Evolutionary conservation across 2,113 vertebrate species (phyloP), one percentile per base, ranked within the genome.

Genomic region (Cercopithecus mona): DNA sequence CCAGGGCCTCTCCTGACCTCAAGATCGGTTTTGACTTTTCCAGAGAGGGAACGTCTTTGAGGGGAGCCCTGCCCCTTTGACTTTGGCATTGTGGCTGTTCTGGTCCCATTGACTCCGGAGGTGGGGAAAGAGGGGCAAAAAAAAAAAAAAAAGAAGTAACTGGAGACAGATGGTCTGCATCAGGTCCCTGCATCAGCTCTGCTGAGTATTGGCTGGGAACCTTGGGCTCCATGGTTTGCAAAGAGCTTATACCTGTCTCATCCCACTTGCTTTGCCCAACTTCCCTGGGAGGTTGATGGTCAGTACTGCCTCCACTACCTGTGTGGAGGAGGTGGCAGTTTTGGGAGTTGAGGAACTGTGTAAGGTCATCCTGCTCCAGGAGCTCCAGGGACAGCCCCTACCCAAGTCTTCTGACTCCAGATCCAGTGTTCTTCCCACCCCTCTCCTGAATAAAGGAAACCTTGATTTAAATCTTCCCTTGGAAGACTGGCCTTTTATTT

Each of bases 11-110:
- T 48, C n/a, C 68, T 35, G 48, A 80, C 43, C 66, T 95, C 80
- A 97, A 97, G 97, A 89, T 81, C 95, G 80, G 48, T 88, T 68
- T 78, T 88, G 84, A 78, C 52, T 86, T 66, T 81, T 72, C 52
- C 18, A 27, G 88, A 88, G 73, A 76, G 45, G 43, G 30, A 43
- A 20, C 12, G 0, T 86, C 38, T 93, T 50, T 70, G 27, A 20
- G n/a, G 73, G 76, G 32, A 70, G 20, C 27, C 30, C 80, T 38
- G 40, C 35, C 64, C 20, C n/a, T 2, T 76, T 90, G 14, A 30
- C 35, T 83, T 81, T 80, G 84, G 27, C 50, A 14, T 1, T 40
- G 59, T 32, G 76, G 48, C 2, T 38, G 35, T 80, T 13, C 10
- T 16, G 27, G 40, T 52, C 48, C 18, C 66, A 52, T 40, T 20